Evolutionary conservation across 2,113 vertebrate genomes (phyloP), one percentile per base, ranked within the genome.

Genomic region (Triplophysa rosa): DNA sequence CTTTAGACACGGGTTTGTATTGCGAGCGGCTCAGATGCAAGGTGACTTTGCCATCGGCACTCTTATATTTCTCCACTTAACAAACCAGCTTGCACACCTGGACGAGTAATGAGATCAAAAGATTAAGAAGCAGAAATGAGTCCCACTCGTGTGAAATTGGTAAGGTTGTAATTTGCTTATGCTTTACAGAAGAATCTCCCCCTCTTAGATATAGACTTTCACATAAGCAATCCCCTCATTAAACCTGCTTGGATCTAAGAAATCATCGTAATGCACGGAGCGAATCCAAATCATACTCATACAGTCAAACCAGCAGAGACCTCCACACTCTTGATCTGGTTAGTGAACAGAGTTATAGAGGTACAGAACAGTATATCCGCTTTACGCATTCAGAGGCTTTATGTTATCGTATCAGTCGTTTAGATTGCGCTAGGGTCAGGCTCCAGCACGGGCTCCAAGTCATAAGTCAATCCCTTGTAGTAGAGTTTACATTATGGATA

Each of bases 71-170:
- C 65, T 77, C 63, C 62, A 45, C 65, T 73, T 45, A 62, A 56
- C 45, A 9, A 62, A 82, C 63, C 6, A n/a, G 23, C 69, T 58
- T 29, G 29, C 67, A 54, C 73, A 73, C 17, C 62, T 69, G 9
- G 52, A 54, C 61, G 67, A 70, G 73, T 80, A 81, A 81, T 78
- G 83, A 84, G 74, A 67, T 64, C 68, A 65, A 54, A 70, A 74
- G 68, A 81, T 84, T 72, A 78, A 78, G 67, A 63, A 56, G 26
- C 33, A 61, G 71, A 67, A 66, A 45, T 80, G 40, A 74, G 79
- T 70, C 26, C 54, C 29, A 67, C 40, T 37, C 62, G 71, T 45
- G 54, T 47, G 64, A 80, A 77, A 80, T 66, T 79, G 21, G 19
- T 29, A 66, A 67, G 62, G 29, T 63, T 69, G 54, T 66, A 63